Percentiles rank a stretch among this genome's conserved stretches.
Evolutionary conservation across 2,113 vertebrate genomes (phyloP).

Genomic region (Syrrhaptes paradoxus): DNA sequence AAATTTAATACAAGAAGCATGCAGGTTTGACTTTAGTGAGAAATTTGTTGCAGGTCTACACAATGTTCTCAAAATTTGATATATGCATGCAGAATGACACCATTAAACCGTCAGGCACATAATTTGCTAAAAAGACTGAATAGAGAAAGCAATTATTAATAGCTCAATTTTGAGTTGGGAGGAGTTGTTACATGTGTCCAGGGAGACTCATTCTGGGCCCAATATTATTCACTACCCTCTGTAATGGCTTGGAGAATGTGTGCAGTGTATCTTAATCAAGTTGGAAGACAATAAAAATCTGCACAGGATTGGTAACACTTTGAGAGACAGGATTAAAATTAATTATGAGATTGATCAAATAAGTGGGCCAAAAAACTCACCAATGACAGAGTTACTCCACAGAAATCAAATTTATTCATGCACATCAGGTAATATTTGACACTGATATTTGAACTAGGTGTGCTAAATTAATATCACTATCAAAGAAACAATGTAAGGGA

Average conservation of each 20-base stretch:
- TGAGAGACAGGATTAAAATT: constrained; percentile 62
- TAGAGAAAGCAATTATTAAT: constrained; percentile 57
- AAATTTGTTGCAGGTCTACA: not conserved
- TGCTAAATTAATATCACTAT: not conserved
- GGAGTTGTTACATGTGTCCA: constrained; percentile 29
- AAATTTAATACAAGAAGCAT: not conserved
- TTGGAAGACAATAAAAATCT: constrained; percentile 55
- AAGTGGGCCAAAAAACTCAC: constrained; percentile 5
- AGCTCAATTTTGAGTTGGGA: constrained; percentile 47
- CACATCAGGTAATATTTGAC: not conserved
- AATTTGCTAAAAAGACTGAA: constrained; percentile 53
- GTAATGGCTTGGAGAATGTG: constrained; percentile 41
- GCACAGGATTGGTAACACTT: constrained; percentile 40
- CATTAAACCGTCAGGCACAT: constrained; percentile 12
- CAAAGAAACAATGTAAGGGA: not conserved
- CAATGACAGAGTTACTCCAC: not conserved
- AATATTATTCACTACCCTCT: constrained; percentile 20
- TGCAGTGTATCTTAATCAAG: constrained; percentile 54
- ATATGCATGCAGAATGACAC: constrained; percentile 15
- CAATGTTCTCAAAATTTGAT: not conserved
- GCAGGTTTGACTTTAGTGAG: not conserved
- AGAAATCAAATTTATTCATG: not conserved
- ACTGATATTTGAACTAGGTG: not conserved
- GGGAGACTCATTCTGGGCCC: constrained; percentile 29
- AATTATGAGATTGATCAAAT: constrained; percentile 55